Conservation (phyloP, 2,888 invertebrate species). For the Drosophila multiciliata region DNA sequence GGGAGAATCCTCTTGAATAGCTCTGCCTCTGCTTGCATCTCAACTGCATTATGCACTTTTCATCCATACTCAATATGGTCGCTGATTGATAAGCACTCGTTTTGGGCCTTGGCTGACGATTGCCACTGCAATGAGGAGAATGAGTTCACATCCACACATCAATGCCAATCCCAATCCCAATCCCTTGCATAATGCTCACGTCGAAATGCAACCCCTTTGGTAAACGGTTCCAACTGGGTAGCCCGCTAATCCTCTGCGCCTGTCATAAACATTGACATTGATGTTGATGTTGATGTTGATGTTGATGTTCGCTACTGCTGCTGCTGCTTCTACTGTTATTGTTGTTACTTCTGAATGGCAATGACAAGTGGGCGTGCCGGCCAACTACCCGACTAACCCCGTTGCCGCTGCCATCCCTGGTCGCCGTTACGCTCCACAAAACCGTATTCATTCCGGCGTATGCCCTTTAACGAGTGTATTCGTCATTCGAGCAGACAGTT, state of each 20-base stretch:
- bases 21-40: background rate
- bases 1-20: background rate
- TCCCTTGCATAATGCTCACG: constrained; percentile 47
- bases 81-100: constrained; percentile 70
- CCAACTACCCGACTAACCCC: constrained; percentile 62
- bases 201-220: constrained; percentile 1
- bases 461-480: constrained; percentile 79
- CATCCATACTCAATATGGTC: constrained; percentile 65
- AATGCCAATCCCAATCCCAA: background rate
- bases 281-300: constrained; percentile 67
- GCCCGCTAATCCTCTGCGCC: constrained; percentile 77
- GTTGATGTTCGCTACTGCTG: constrained; percentile 39
- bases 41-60: constrained; percentile 61
- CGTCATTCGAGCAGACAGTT: constrained; percentile 77
- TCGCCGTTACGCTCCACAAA: constrained; percentile 72
- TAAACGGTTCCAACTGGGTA: constrained; percentile 69
- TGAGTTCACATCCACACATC: constrained; percentile 5
- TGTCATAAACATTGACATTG: constrained; percentile 80
- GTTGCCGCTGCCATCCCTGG: constrained; percentile 14
- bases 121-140: constrained; percentile 2
- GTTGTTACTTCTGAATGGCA: constrained; percentile 40
- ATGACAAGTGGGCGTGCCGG: constrained; percentile 75
- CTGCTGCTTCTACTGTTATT: constrained; percentile 28
- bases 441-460: constrained; percentile 70
- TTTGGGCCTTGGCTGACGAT: constrained; percentile 20